Evolutionary conservation across 2,888 invertebrate species (phyloP).

Genomic region (Diplolepis rosae): DNA sequence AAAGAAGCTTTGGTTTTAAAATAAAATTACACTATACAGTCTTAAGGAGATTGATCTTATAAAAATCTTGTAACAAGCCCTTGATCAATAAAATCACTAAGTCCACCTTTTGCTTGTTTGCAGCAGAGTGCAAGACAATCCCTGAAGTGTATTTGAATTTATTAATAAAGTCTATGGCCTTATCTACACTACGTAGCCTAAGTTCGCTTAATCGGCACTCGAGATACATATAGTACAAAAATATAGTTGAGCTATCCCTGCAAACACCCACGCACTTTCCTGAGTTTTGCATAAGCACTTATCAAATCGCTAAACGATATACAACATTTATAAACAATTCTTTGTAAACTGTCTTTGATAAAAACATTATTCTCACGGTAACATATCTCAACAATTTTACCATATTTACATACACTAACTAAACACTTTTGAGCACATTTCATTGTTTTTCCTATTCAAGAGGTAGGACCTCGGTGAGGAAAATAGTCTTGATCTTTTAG

Average conservation of each 20-base stretch:
- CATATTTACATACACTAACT: slow-evolving; percentile 51
- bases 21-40: slow-evolving; percentile 18
- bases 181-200: slow-evolving; percentile 49
- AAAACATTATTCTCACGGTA: slow-evolving; percentile 34
- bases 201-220: slow-evolving; percentile 37
- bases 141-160: slow-evolving; percentile 33
- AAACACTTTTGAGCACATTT: slow-evolving; percentile 79
- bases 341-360: slow-evolving; percentile 35
- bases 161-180: slow-evolving; percentile 46
- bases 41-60: slow-evolving; percentile 12
- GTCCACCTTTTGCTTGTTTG: background rate
- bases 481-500: slow-evolving; percentile 75
- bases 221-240: slow-evolving; percentile 55
- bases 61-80: background rate
- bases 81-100: slow-evolving; percentile 12
- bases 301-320: slow-evolving; percentile 34
- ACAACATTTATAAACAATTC: slow-evolving; percentile 27
- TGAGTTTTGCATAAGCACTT: slow-evolving; percentile 35
- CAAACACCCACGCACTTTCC: slow-evolving; percentile 36
- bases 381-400: slow-evolving; percentile 29
- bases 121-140: slow-evolving; percentile 1
- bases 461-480: slow-evolving; percentile 83
- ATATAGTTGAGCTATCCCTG: slow-evolving; percentile 51
- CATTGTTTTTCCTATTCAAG: slow-evolving; percentile 85
- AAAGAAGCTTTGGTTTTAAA: slow-evolving; percentile 24